Conservation (phyloP, 1,140 invertebrate genomes). For the Elysia chlorotica region DNA sequence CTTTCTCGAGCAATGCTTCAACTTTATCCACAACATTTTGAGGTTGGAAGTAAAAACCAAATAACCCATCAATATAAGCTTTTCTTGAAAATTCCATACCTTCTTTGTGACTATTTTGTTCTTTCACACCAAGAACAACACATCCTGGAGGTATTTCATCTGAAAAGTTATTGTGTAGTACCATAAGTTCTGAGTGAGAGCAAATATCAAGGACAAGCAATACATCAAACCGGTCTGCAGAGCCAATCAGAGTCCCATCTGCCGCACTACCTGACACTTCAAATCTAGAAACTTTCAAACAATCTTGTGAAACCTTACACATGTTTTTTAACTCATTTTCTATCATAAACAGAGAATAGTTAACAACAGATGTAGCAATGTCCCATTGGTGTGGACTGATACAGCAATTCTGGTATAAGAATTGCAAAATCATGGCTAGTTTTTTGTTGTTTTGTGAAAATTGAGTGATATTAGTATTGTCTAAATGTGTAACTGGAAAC, state of each 20-base stretch:
- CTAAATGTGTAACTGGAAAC: not conserved
- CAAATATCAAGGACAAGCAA: constrained; percentile 37
- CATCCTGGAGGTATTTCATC: constrained; percentile 41
- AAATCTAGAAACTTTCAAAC: constrained; percentile 36
- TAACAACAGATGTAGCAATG: constrained; percentile 35
- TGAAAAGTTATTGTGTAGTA: constrained; percentile 25
- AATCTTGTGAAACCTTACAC: constrained; percentile 2
- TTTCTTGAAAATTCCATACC: constrained; percentile 7
- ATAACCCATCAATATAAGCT: constrained; percentile 14
- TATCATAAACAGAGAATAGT: constrained; percentile 41
- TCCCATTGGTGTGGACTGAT: constrained; percentile 30
- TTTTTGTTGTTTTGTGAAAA: constrained; percentile 1
- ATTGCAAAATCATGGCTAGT: constrained; percentile 33
- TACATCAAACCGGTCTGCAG: constrained; percentile 40
- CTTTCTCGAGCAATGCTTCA: constrained; percentile 35
- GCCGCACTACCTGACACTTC: constrained; percentile 36
- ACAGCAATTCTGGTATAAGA: constrained; percentile 34
- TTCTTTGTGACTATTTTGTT: not conserved
- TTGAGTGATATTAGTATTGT: not conserved
- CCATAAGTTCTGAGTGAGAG: constrained; percentile 23
- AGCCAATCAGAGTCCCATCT: constrained; percentile 35
- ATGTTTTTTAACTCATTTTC: constrained; percentile 35
- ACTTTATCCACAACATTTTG: constrained; percentile 25
- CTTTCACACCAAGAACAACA: constrained; percentile 31
- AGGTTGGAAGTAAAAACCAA: constrained; percentile 32